Percentiles rank a stretch among this genome's conserved stretches.
phyloP scores from a whole-genome alignment of 2,888 invertebrate genomes.

The Tenthredo livida region DNA sequence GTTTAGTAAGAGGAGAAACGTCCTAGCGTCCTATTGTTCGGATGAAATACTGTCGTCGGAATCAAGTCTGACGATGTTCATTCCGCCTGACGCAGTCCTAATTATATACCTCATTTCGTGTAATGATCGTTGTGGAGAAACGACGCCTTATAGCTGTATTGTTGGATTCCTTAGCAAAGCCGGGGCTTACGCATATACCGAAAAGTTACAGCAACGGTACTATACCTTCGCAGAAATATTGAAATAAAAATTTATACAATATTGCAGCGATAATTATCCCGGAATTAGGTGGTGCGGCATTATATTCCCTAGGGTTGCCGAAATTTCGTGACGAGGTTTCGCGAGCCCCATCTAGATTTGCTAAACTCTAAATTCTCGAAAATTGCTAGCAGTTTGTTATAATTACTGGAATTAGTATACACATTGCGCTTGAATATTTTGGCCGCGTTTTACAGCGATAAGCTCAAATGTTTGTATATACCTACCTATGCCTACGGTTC shows the following conservation, averaged over 20 bases:
- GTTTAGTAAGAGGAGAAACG: neutral
- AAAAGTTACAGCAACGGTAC: neutral
- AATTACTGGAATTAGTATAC: conserved; percentile 39
- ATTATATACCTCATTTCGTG: conserved; percentile 21
- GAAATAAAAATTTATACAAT: neutral
- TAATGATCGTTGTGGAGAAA: conserved; percentile 6
- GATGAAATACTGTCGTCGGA: conserved; percentile 4
- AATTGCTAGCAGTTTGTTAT: neutral
- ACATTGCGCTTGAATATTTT: conserved; percentile 39
- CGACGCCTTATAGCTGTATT: neutral
- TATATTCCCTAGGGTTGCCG: conserved; percentile 17
- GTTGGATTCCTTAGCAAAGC: neutral
- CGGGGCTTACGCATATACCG: neutral
- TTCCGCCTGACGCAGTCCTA: conserved; percentile 33
- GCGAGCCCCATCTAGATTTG: neutral
- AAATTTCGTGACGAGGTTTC: neutral
- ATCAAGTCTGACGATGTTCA: conserved; percentile 16
- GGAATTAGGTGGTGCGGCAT: conserved; percentile 2
- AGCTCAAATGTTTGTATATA: neutral
- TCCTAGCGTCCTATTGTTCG: neutral
- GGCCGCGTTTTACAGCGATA: neutral
- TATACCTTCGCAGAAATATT: neutral
- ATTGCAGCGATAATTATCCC: conserved; percentile 14
- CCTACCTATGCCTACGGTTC: neutral
- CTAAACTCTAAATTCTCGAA: conserved; percentile 24